phyloP scores from a whole-genome alignment of 2,888 invertebrate genomes.

The Exephanes ischioxanthus region DNA sequence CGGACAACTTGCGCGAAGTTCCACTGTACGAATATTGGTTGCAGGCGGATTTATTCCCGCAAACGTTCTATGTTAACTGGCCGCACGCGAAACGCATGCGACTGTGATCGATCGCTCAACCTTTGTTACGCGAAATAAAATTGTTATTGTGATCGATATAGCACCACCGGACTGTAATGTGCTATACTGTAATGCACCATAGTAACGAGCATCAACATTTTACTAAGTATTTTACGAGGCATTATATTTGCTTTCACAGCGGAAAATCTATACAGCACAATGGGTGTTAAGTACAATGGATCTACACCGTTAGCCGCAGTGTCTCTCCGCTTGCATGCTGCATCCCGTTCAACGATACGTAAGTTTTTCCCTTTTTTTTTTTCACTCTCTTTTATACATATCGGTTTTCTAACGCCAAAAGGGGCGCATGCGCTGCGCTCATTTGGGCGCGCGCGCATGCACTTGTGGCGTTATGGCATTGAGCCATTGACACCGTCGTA shows the following conservation, averaged over 20 bases:
- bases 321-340: background rate
- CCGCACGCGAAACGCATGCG: constrained; percentile 20
- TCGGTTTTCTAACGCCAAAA: background rate
- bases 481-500: background rate
- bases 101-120: constrained; percentile 45
- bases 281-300: constrained; percentile 66
- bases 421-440: too few species aligned
- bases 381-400: constrained; percentile 10
- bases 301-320: constrained; percentile 52
- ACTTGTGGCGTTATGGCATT: too few species aligned
- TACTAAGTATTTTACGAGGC: constrained; percentile 63
- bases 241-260: constrained; percentile 66
- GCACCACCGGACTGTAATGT: constrained; percentile 20
- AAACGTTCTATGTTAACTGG: constrained; percentile 37
- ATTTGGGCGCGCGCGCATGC: too few species aligned
- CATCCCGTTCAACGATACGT: constrained; percentile 44
- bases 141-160: constrained; percentile 49
- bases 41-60: constrained; percentile 11
- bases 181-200: constrained; percentile 16
- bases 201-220: constrained; percentile 46
- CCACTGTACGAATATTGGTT: background rate
- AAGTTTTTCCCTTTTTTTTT: constrained; percentile 37
- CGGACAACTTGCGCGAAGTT: background rate
- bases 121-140: constrained; percentile 57
- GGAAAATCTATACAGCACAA: constrained; percentile 62